A percentile compares a stretch with the other conserved stretches of the same genome.
These are phyloP conservation scores for Arvicanthis niloticus DNA, from an alignment of 2,113 vertebrate genomes.

Conservation along the genomic window DNA sequence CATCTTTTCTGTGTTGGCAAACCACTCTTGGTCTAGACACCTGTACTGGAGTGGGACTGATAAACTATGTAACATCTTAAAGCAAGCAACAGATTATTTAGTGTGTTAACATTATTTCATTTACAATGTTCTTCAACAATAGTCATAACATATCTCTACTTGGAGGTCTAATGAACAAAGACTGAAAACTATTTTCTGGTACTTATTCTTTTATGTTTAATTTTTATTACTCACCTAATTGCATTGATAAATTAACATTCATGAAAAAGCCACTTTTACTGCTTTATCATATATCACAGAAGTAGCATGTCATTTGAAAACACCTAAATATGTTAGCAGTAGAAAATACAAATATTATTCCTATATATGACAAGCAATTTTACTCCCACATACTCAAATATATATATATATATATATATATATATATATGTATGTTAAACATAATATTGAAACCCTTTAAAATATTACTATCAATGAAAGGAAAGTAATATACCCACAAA, in stretches of 20 bases:
- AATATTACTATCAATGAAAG: not conserved
- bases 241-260: not conserved
- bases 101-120: not conserved
- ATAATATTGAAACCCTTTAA: not conserved
- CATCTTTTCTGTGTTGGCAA: not conserved
- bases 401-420: not conserved
- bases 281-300: not conserved
- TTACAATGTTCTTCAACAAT: not conserved
- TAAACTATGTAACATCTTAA: not conserved
- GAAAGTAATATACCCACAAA: not conserved
- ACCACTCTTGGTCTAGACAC: too few relatives aligned
- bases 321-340: not conserved
- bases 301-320: not conserved
- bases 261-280: not conserved
- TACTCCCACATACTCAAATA: not conserved
- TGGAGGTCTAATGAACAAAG: not conserved
- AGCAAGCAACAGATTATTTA: not conserved
- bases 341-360: not conserved
- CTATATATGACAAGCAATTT: accelerated
- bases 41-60: not conserved
- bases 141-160: not conserved
- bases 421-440: not conserved
- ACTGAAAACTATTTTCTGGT: not conserved
- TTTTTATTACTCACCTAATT: not conserved
- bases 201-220: not conserved